Evolutionary conservation across 1,140 invertebrate species (phyloP).

Genomic region (Ceratina japonica): DNA sequence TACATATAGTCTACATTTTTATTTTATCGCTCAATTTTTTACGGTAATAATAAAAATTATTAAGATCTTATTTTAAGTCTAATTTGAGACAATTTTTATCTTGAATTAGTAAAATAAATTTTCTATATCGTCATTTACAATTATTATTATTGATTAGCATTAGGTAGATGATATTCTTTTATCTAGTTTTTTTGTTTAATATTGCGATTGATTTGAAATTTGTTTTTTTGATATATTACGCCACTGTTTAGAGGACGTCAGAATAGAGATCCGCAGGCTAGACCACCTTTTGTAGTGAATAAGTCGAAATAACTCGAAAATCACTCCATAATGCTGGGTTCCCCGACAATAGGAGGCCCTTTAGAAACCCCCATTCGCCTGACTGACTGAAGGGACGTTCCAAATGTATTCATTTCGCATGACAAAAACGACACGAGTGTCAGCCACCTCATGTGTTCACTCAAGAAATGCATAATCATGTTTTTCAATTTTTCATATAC

Average conservation of each 20-base stretch:
- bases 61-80: too few relatives aligned
- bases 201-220: neutral
- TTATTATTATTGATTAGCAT: too few relatives aligned
- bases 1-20: neutral
- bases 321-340: conserved; percentile 72
- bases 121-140: too few relatives aligned
- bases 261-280: conserved; percentile 61
- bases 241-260: conserved; percentile 59
- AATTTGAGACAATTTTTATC: too few relatives aligned
- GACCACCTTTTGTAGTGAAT: conserved; percentile 68
- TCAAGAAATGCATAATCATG: neutral
- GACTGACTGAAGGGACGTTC: conserved; percentile 60
- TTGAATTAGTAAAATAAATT: too few relatives aligned
- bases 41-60: neutral
- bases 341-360: conserved; percentile 62
- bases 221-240: conserved; percentile 24
- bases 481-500: neutral
- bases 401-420: conserved; percentile 62
- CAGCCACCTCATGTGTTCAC: neutral
- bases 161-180: too few relatives aligned
- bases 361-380: conserved; percentile 57
- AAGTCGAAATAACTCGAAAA: conserved; percentile 76
- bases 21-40: neutral
- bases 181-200: neutral
- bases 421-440: conserved; percentile 53